Evolutionary conservation across 2,888 invertebrate species (phyloP).

Genomic region (Pardosa pseudoannulata): DNA sequence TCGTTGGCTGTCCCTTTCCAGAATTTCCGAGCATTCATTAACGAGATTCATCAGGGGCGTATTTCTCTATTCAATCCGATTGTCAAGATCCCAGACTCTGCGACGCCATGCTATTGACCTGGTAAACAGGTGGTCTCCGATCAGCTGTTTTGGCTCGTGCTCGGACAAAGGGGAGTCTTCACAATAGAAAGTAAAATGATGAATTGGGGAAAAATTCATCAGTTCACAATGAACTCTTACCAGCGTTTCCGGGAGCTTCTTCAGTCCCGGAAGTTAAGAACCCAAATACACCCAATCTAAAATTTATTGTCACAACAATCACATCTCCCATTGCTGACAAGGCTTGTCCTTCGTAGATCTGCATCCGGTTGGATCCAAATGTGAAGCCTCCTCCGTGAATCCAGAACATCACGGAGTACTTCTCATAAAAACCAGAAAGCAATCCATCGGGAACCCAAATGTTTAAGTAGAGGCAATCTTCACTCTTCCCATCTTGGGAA

Average conservation of each 20-base stretch:
- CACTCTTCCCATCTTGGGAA: conserved; percentile 15
- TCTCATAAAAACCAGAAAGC: neutral
- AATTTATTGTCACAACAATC: conserved; percentile 60
- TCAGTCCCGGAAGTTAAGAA: conserved; percentile 32
- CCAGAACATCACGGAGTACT: conserved; percentile 57
- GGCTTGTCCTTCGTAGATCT: neutral
- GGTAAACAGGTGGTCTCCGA: no score
- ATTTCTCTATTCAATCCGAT: no score
- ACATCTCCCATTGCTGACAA: conserved; percentile 32
- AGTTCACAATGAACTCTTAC: conserved; percentile 4
- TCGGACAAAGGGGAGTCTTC: no score
- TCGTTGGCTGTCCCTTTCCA: no score
- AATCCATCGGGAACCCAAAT: conserved; percentile 39
- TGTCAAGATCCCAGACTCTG: no score
- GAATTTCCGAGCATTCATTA: no score
- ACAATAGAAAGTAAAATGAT: no score
- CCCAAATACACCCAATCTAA: conserved; percentile 39
- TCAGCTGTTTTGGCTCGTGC: no score
- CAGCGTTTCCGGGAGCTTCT: conserved; percentile 46
- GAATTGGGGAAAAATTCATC: no score
- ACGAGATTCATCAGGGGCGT: no score
- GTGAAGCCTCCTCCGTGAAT: conserved; percentile 54
- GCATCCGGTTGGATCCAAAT: conserved; percentile 11
- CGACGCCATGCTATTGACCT: no score
- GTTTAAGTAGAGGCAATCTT: conserved; percentile 66